Conservation (phyloP, 2,113 vertebrate species). For the Atherinomorus stipes region DNA sequence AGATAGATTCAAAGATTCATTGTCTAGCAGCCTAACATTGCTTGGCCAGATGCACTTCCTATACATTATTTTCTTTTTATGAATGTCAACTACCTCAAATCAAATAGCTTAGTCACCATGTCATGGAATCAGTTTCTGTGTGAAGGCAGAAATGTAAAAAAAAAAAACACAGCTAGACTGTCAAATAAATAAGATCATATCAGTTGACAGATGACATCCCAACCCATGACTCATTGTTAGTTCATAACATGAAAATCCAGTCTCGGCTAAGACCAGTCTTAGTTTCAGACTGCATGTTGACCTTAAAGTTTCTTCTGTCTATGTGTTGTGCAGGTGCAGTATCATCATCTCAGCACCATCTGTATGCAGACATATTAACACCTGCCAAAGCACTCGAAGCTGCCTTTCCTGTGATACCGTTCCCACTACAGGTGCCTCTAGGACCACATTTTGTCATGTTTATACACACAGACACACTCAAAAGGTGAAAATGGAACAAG, state of each 20-base stretch:
- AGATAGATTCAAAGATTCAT: too few species aligned
- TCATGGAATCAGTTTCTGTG: conserved; percentile 13
- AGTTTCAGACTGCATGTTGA: background rate
- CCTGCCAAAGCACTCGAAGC: background rate
- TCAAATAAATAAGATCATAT: background rate
- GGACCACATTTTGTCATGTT: background rate
- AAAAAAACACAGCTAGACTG: background rate
- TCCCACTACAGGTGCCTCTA: background rate
- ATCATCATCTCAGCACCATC: background rate
- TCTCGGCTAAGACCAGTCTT: background rate
- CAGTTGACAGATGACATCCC: background rate
- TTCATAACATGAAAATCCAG: background rate
- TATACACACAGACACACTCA: background rate
- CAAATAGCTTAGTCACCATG: conserved; percentile 21
- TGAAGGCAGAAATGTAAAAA: conserved; percentile 1
- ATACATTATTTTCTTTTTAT: conserved; percentile 12
- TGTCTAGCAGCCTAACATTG: background rate
- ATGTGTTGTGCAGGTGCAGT: background rate
- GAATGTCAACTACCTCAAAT: conserved; percentile 34
- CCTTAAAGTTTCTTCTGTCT: background rate
- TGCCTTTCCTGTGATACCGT: background rate
- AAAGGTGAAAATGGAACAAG: background rate
- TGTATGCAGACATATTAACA: conserved; percentile 4
- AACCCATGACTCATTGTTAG: background rate
- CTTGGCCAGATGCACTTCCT: background rate